phyloP scores from a whole-genome alignment of 1,140 invertebrate species.

The Hycleus cichorii region DNA sequence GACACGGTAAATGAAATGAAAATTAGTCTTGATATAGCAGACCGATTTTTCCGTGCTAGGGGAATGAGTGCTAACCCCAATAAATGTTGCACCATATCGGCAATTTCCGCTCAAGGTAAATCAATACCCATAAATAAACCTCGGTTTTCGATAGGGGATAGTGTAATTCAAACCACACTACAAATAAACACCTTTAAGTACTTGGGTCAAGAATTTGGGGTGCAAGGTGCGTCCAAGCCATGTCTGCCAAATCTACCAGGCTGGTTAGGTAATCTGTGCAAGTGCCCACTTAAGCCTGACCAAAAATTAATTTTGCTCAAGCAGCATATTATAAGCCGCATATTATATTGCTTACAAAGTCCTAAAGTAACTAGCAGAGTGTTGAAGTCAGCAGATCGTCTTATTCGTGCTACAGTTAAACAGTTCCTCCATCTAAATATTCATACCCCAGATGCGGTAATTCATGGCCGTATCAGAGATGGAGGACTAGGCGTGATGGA shows the following conservation, averaged over 20 bases:
- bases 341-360: neutral
- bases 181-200: neutral
- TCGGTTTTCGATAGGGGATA: neutral
- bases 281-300: conserved; percentile 4
- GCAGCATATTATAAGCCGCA: neutral
- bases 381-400: neutral
- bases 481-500: conserved; percentile 20
- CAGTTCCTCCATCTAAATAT: conserved; percentile 35
- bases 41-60: neutral
- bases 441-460: conserved; percentile 32
- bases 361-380: neutral
- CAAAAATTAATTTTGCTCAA: conserved; percentile 7
- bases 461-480: conserved; percentile 30
- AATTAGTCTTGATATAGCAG: neutral
- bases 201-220: neutral
- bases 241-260: neutral
- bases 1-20: neutral
- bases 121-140: neutral
- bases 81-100: neutral
- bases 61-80: conserved; percentile 11
- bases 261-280: conserved; percentile 1
- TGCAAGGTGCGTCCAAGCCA: neutral
- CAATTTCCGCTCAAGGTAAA: neutral
- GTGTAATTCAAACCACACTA: neutral
- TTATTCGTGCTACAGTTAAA: conserved; percentile 19